phyloP scores from a whole-genome alignment of 2,888 invertebrate genomes.

The Chrysodeixis includens region DNA sequence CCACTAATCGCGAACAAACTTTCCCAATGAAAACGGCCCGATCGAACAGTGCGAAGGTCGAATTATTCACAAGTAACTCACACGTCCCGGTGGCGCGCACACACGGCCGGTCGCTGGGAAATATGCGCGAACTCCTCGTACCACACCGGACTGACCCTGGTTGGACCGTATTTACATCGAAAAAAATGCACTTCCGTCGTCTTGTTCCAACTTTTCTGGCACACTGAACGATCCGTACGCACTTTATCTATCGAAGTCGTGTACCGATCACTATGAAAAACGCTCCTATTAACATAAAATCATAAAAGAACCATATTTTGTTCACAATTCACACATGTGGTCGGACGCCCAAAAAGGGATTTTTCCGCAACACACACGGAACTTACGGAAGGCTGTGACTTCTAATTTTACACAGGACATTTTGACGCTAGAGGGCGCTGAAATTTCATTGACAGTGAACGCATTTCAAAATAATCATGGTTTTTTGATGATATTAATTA shows the following conservation, averaged over 20 bases:
- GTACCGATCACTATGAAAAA: slow-evolving; percentile 76
- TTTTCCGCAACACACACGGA: slow-evolving; percentile 90
- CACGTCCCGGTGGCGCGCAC: slow-evolving; percentile 69
- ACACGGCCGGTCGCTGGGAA: slow-evolving; percentile 70
- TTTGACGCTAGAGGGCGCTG: slow-evolving; percentile 82
- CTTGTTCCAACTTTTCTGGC: slow-evolving; percentile 78
- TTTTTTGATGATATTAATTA: slow-evolving; percentile 11
- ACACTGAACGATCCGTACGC: slow-evolving; percentile 77
- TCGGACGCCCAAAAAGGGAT: slow-evolving; percentile 92
- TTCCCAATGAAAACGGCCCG: slow-evolving; percentile 73
- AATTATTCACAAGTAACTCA: slow-evolving; percentile 69
- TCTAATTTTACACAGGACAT: slow-evolving; percentile 86
- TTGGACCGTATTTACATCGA: slow-evolving; percentile 88
- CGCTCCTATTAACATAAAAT: slow-evolving; percentile 76
- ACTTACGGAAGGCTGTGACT: slow-evolving; percentile 88
- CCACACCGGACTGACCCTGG: slow-evolving; percentile 87
- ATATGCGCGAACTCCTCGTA: slow-evolving; percentile 80
- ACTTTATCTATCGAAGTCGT: slow-evolving; percentile 76
- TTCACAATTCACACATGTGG: slow-evolving; percentile 91
- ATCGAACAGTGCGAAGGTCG: slow-evolving; percentile 79
- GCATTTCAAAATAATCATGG: slow-evolving; percentile 68
- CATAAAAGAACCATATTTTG: slow-evolving; percentile 87
- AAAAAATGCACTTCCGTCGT: slow-evolving; percentile 87
- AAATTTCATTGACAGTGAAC: slow-evolving; percentile 62
- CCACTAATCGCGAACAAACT: slow-evolving; percentile 78